Percentiles rank a stretch among this genome's conserved stretches.
These are phyloP conservation scores for Neopipo cinnamomea DNA, from an alignment of 2,113 vertebrate species.

Conservation along the genomic window DNA sequence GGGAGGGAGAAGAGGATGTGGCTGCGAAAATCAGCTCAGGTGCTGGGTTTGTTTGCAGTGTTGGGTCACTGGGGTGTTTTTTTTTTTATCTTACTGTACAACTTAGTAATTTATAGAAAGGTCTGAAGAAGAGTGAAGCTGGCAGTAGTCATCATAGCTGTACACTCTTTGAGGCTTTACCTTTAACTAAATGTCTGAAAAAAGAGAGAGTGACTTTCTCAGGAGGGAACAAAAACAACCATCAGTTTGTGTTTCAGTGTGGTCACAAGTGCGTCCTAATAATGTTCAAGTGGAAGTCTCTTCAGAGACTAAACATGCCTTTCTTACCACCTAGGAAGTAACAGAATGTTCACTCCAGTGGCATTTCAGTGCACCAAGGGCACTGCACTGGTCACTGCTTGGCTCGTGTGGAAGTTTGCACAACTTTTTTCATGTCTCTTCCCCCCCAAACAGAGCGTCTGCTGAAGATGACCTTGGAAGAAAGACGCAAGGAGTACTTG, in stretches of 20 bases:
- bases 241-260: not conserved
- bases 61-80: not conserved
- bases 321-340: not conserved
- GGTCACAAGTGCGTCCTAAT: not conserved
- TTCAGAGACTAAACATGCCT: not conserved
- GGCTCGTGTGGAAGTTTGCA: not conserved
- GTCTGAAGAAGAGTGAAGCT: not conserved
- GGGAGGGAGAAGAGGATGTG: not conserved
- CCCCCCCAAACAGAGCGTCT: slow-evolving; percentile 82
- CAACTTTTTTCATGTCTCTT: not conserved
- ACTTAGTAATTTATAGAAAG: not conserved
- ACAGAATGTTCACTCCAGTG: not conserved
- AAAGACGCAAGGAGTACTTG: slow-evolving; percentile 88
- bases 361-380: not conserved
- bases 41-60: not conserved
- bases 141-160: not conserved
- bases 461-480: slow-evolving; percentile 85
- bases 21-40: not conserved
- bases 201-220: not conserved
- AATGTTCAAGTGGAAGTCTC: not conserved
- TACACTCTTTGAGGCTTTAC: not conserved
- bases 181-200: not conserved
- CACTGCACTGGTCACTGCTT: not conserved
- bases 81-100: not conserved
- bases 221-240: not conserved